Base-by-base conservation (phyloP, 1,140 invertebrate genomes). In the Heliconius hermathena region DNA sequence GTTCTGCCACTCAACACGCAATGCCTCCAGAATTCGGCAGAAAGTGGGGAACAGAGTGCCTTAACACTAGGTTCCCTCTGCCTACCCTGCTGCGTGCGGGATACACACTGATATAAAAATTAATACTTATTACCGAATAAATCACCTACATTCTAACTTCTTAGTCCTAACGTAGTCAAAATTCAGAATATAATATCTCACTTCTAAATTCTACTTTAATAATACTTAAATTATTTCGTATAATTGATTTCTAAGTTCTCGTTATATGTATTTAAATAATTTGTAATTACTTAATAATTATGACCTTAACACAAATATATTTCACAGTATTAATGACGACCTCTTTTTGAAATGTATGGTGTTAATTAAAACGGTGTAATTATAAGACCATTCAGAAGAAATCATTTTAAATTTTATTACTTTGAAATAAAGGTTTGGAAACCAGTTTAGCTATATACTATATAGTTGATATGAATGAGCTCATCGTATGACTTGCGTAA, bases 401-500 rank as follows among this genome's bases (percentile, higher is more conserved):
- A 76, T 73, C 46, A 46, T 80, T 80, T 76, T 72, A 76, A 76
- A 73, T 72, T 57, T 76, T 76, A 80, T 73, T 66, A 54, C 74
- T 76, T 73, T 36, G 70, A 76, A 73, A 73, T 80, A 52, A 73
- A 73, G 13, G 66, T 76, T 73, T 76, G 29, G 76, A 79, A 79
- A 80, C 76, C 76, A 52, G 74, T 82, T 46, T 46, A 46, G 41
- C 13, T 16, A 76, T 66, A 85, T 75, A 73, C 81, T 81, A 81
- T 76, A 77, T 71, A 84, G 82, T 85, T 83, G 84, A 77, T 84
- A 82, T 80, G 80, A 71, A 83, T 88, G 87, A 88, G 80, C 82
- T 88, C 88, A 89, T 88, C 76, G 46, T 85, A 84, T 87, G 46
- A 33, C 52, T 88, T 87, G 84, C 83, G 87, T 85, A 83, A 87